These are phyloP conservation scores for Eclectus roratus DNA, from an alignment of 2,113 vertebrate genomes.

Conservation along the genomic window DNA sequence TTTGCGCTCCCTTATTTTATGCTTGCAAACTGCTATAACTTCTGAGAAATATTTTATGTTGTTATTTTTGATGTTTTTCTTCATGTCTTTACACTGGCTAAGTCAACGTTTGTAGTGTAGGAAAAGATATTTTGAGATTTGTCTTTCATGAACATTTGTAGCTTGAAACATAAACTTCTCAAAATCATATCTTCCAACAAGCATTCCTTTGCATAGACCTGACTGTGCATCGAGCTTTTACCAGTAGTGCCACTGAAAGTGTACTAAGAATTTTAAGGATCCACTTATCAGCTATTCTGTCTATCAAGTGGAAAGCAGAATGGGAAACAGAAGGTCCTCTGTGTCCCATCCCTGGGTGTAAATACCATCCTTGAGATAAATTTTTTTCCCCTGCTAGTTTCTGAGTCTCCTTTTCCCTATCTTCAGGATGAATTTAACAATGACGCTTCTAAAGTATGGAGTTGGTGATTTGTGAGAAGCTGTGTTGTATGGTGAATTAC, in stretches of 20 bases:
- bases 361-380: neutral
- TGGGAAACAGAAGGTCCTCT: neutral
- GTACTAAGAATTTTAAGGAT: neutral
- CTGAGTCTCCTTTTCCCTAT: neutral
- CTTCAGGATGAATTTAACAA: constrained; percentile 2
- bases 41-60: neutral
- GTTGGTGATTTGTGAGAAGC: neutral
- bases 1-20: neutral
- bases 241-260: neutral
- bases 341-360: neutral
- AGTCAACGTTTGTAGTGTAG: neutral
- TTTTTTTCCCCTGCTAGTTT: neutral
- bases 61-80: neutral
- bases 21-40: neutral
- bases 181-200: neutral
- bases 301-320: neutral
- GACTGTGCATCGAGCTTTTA: neutral
- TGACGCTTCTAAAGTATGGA: neutral
- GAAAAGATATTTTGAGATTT: neutral
- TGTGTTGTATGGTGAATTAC: neutral
- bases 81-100: neutral
- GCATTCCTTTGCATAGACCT: neutral
- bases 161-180: neutral
- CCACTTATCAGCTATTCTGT: neutral
- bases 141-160: neutral